Conservation (phyloP, 2,113 vertebrate genomes). For the Circaetus cinerascens region DNA sequence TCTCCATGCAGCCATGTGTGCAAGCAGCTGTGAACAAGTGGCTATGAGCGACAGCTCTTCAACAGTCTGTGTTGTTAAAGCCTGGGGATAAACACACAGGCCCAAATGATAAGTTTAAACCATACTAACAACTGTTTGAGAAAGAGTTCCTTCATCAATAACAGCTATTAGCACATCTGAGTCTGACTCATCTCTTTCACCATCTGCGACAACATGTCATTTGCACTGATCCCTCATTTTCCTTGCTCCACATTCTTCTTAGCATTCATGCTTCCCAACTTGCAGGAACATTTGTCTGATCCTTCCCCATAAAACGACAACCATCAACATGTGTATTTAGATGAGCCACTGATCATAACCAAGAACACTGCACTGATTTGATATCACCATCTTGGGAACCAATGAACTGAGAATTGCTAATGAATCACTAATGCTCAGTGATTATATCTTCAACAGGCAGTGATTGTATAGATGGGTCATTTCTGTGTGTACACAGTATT, state of each 20-base stretch:
- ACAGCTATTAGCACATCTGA: not conserved
- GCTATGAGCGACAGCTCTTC: not conserved
- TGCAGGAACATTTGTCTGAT: not conserved
- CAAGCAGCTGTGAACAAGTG: not conserved
- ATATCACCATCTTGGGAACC: not conserved
- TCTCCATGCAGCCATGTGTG: not conserved
- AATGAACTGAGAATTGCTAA: not conserved
- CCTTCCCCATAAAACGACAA: not conserved
- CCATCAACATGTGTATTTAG: not conserved
- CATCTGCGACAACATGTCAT: not conserved
- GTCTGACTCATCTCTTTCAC: not conserved
- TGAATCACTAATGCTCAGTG: not conserved
- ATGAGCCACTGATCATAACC: not conserved
- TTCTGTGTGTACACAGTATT: not conserved
- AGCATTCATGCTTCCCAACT: not conserved
- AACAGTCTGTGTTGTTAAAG: constrained; percentile 18
- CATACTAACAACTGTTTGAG: constrained; percentile 3
- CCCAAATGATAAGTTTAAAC: not conserved
- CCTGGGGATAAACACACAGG: not conserved
- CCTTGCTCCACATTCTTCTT: not conserved
- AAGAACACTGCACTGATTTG: not conserved
- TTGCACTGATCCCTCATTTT: not conserved
- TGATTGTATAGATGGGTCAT: not conserved
- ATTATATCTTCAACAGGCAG: not conserved
- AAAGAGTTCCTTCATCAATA: not conserved